Evolutionary conservation across 2,797 vertebrate genomes (phyloP), one percentile per base, ranked within the genome.

Genomic region (Scomberomorus guttatus): DNA sequence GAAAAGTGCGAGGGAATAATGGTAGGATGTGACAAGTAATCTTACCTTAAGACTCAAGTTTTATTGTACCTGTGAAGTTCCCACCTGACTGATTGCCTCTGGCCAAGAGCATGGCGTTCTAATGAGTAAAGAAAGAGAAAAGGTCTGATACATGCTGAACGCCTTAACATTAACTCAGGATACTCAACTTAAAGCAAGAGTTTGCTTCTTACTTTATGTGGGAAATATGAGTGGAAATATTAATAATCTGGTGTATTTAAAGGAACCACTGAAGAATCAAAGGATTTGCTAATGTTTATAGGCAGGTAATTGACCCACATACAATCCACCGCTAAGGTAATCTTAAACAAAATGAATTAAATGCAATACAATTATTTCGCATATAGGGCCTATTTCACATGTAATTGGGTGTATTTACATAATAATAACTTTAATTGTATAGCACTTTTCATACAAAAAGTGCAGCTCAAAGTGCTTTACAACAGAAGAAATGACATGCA

Each of bases 31-130:
- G 75, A 81, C 56, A 79, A 80, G 66, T 76, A 73, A 87, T 88
- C 75, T 85, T 77, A 90, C 73, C 63, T 79, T 80, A 74, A 85
- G 71, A 72, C 80, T 56, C 2, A 1, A 32, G 60, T 88, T 90
- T 81, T 77, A 86, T 77, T 50, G 8, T 65, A 66, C 73, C 69
- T 11, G 52, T 61, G 74, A 75, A 65, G 83, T 66, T 84, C 77
- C 73, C 78, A 61, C 46, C 69, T 76, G 78, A 76, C 71, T 77
- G 75, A 81, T 58, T 22, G 77, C 71, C 29, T 86, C 77, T 82
- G 82, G 82, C 85, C 48, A 52, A 0, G 37, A 69, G 67, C 50
- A 48, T 18, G 0, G 37, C 5, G 11, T 39, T 59, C 64, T 86
- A 85, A 90, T 73, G 71, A 85, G 72, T 17, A 67, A 61, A 76